These are phyloP conservation scores for Manis pentadactyla DNA, from an alignment of 2,797 vertebrate species.

Conservation along the genomic window DNA sequence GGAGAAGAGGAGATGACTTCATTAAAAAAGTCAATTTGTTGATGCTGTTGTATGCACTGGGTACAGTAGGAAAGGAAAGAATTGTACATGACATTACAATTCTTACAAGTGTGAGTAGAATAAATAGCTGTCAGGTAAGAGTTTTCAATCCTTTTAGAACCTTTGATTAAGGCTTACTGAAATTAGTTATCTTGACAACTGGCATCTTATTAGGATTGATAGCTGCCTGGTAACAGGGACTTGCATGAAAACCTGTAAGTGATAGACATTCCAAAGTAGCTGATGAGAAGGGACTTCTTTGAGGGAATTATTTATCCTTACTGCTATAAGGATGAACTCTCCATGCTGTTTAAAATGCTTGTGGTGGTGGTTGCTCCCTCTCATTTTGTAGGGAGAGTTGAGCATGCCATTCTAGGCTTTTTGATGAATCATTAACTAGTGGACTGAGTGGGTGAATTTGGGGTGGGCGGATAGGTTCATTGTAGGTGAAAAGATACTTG, in stretches of 20 bases:
- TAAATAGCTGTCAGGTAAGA: not conserved
- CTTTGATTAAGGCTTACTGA: not conserved
- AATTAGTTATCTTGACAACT: not conserved
- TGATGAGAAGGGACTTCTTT: not conserved
- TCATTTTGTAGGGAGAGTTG: not conserved
- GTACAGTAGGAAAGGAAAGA: not conserved
- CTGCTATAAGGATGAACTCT: not conserved
- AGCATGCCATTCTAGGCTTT: not conserved
- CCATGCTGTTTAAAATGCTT: not conserved
- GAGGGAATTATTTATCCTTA: not conserved
- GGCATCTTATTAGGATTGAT: constrained; percentile 5
- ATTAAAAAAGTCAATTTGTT: not conserved
- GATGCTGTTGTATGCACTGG: not conserved
- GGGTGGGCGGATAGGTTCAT: not conserved
- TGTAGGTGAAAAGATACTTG: not conserved
- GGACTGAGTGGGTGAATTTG: not conserved
- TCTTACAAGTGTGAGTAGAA: not conserved
- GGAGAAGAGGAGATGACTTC: not conserved
- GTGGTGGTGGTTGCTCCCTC: not conserved
- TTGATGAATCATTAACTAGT: not conserved
- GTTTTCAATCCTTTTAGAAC: constrained; percentile 21
- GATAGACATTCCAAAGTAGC: not conserved
- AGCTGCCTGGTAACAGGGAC: not conserved
- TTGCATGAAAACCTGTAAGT: constrained; percentile 8
- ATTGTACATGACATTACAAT: not conserved